Conservation (phyloP, 1,140 invertebrate species). For the Armadillidium nasatum region DNA sequence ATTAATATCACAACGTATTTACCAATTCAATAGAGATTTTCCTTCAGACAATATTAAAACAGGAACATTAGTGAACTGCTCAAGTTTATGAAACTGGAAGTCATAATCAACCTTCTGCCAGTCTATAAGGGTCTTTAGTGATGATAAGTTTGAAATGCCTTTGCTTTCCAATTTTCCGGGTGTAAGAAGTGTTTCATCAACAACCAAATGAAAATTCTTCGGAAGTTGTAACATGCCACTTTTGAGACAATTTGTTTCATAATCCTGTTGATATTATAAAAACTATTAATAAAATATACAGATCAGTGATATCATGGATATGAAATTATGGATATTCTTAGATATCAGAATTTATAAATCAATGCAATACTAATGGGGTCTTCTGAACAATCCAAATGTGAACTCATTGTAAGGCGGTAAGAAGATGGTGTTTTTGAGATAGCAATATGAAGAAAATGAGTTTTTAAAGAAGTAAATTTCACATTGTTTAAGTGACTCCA, state of each 20-base stretch:
- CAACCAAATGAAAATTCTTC: constrained; percentile 70
- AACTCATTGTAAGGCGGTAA: no score
- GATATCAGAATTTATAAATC: background rate
- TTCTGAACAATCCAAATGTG: no score
- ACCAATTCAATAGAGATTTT: constrained; percentile 68
- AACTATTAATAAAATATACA: background rate
- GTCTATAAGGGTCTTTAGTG: constrained; percentile 66
- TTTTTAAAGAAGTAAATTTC: no score
- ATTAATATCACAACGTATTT: background rate
- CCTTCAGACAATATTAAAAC: constrained; percentile 78
- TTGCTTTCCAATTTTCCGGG: constrained; percentile 66
- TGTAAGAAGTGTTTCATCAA: constrained; percentile 79
- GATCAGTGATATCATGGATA: background rate
- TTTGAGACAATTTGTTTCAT: constrained; percentile 67
- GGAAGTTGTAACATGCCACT: constrained; percentile 78
- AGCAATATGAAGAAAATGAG: no score
- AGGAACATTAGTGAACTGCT: constrained; percentile 74
- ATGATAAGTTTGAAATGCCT: constrained; percentile 57
- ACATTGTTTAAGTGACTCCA: no score
- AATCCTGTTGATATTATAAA: constrained; percentile 50
- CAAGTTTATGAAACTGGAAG: constrained; percentile 77
- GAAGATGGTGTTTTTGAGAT: no score
- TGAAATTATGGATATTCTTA: background rate
- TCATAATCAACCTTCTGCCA: constrained; percentile 79
- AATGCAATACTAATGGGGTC: background rate